These are phyloP conservation scores for Microdon myrmicae DNA, from an alignment of 2,888 invertebrate species.

Conservation along the genomic window DNA sequence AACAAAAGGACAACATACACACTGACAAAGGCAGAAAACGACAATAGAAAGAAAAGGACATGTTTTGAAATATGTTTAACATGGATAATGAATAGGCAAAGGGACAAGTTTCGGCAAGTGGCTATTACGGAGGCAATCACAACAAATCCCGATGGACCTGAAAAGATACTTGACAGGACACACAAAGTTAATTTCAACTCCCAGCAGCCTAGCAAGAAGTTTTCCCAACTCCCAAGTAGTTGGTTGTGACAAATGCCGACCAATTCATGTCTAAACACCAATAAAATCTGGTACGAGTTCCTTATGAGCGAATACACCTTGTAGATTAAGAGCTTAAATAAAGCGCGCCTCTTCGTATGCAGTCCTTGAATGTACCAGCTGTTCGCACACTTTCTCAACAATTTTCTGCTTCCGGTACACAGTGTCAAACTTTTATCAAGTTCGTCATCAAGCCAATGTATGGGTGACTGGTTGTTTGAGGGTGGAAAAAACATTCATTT, in stretches of 20 bases:
- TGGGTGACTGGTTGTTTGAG: too few relatives aligned
- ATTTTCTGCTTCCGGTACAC: constrained; percentile 30
- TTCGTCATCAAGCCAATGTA: too few relatives aligned
- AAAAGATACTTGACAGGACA: not conserved
- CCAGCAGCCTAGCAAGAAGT: not conserved
- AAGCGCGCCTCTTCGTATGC: constrained; percentile 1
- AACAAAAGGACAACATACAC: too few relatives aligned
- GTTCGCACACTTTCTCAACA: constrained; percentile 21
- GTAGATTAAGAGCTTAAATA: constrained; percentile 26
- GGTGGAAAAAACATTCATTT: too few relatives aligned
- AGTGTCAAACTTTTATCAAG: too few relatives aligned
- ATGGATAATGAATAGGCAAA: not conserved
- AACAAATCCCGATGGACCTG: constrained; percentile 15
- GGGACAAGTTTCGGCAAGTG: not conserved
- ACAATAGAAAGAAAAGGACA: constrained; percentile 1
- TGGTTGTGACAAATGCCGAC: constrained; percentile 40
- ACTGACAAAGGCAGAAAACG: too few relatives aligned
- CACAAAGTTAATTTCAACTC: constrained; percentile 7
- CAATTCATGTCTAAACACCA: constrained; percentile 43
- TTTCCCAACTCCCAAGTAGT: constrained; percentile 2
- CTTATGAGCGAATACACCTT: constrained; percentile 42
- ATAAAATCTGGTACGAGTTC: constrained; percentile 41
- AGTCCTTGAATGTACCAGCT: constrained; percentile 15
- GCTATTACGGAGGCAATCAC: not conserved
- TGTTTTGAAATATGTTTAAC: constrained; percentile 19